Conservation (phyloP, 2,888 invertebrate genomes). For the Xanthia icteritia region DNA sequence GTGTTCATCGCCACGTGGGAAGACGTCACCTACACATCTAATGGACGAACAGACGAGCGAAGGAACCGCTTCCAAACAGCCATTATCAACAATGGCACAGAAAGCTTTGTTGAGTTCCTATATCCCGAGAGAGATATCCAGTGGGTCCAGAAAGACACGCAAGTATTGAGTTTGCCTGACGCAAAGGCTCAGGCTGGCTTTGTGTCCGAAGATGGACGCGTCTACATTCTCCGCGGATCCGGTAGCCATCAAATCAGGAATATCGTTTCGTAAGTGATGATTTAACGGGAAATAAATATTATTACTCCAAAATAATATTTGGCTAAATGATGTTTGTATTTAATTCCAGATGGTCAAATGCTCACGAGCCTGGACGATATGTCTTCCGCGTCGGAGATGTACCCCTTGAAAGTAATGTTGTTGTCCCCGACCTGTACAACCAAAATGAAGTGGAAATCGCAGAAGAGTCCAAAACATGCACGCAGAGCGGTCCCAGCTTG, state of each 20-base stretch:
- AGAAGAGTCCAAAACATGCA: slow-evolving; percentile 89
- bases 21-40: slow-evolving; percentile 94
- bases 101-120: slow-evolving; percentile 96
- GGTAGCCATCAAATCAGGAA: slow-evolving; percentile 97
- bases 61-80: slow-evolving; percentile 96
- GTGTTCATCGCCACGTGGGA: slow-evolving; percentile 98
- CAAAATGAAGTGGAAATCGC: slow-evolving; percentile 84
- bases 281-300: background rate
- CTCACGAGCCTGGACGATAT: slow-evolving; percentile 96
- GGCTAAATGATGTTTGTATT: slow-evolving; percentile 4
- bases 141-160: slow-evolving; percentile 96
- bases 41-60: slow-evolving; percentile 91
- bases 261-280: slow-evolving; percentile 92
- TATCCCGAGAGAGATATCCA: slow-evolving; percentile 97
- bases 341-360: slow-evolving; percentile 94
- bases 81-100: slow-evolving; percentile 92
- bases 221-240: slow-evolving; percentile 95
- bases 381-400: slow-evolving; percentile 95
- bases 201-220: slow-evolving; percentile 95
- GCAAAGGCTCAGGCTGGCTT: slow-evolving; percentile 98
- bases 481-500: slow-evolving; percentile 92
- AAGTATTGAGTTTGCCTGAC: slow-evolving; percentile 95
- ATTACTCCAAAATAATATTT: background rate
- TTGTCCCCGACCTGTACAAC: slow-evolving; percentile 92
- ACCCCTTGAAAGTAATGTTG: slow-evolving; percentile 91